Evolutionary conservation across 1,140 invertebrate species (phyloP), one percentile per base, ranked within the genome.

Genomic region (Drosophila pseudoananassae): DNA sequence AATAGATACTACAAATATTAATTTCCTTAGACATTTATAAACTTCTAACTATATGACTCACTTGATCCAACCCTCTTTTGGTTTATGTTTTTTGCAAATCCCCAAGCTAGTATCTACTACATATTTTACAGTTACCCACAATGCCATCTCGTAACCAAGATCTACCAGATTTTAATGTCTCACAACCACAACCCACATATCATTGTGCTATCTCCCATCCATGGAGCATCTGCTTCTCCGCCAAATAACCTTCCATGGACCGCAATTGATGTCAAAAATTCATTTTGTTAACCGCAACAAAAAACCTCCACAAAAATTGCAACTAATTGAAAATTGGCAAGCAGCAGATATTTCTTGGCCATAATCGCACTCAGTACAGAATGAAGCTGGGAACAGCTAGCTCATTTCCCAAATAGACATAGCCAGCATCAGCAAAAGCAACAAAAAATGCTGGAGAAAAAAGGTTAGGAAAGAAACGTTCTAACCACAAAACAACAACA

Each of bases 391-490:
- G 64, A 69, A 69, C 65, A 36, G 33, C 33, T 36, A 36, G 33
- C 33, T 36, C 33, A 14, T 46, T 69, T 69, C 65, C 65, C 65
- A 73, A 79, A 71, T 69, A 60, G 43, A 59, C 64, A 59, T 38
- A 51, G 31, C 61, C 55, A 60, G 31, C 61, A 27, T 33, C 58
- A 57, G 10, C 71, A 61, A 53, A 61, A 72, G 45, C 70, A 25
- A 45, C 45, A 47, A 40, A 51, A 40, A 47, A 36, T 49, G 25
- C 20, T 20, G 23, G 46, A 38, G 46, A 57, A 63, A 76, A 59
- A 71, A 61, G 66, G 68, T 72, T 81, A 83, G 74, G 59, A 84
- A 71, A 72, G 33, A 71, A 71, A 27, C 68, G 58, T 66, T 66
- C 63, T 64, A 66, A 66, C 63, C 63, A 64, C 63, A 66, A 69